Evolutionary conservation across 2,888 invertebrate species (phyloP).

Genomic region (Trachelus troglodyta): DNA sequence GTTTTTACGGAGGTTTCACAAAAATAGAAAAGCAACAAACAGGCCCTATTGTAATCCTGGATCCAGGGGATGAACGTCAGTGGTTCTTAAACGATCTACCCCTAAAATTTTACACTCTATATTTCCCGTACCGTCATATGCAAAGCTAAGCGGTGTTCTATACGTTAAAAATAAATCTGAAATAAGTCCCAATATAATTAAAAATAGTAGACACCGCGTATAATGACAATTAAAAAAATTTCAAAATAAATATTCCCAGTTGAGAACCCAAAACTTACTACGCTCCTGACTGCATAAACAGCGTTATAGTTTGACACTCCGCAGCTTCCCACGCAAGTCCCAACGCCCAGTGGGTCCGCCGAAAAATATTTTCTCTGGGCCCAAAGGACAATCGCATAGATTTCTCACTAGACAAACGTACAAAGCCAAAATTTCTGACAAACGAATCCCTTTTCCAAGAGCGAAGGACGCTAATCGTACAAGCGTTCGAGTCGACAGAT

Average conservation of each 20-base stretch:
- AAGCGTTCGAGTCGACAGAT: not conserved
- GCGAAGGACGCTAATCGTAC: not conserved
- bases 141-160: not conserved
- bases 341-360: conserved; percentile 24
- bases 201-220: not conserved
- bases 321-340: conserved; percentile 34
- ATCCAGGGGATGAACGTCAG: conserved; percentile 16
- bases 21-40: conserved; percentile 31
- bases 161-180: not conserved
- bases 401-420: not conserved
- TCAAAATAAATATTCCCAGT: not conserved
- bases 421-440: not conserved
- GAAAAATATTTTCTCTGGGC: conserved; percentile 40
- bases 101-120: not conserved
- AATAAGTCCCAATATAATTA: not conserved
- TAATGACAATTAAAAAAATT: not conserved
- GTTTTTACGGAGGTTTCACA: conserved; percentile 36
- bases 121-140: not conserved
- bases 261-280: not conserved
- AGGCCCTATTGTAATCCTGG: conserved; percentile 33
- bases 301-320: conserved; percentile 21
- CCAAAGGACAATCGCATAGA: conserved; percentile 27
- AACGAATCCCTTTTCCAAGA: not conserved
- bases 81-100: not conserved
- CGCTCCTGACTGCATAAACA: conserved; percentile 22